Percentiles rank a stretch among this genome's conserved stretches.
Conservation (phyloP, 1,140 invertebrate genomes). For the Eulimnadia texana region DNA sequence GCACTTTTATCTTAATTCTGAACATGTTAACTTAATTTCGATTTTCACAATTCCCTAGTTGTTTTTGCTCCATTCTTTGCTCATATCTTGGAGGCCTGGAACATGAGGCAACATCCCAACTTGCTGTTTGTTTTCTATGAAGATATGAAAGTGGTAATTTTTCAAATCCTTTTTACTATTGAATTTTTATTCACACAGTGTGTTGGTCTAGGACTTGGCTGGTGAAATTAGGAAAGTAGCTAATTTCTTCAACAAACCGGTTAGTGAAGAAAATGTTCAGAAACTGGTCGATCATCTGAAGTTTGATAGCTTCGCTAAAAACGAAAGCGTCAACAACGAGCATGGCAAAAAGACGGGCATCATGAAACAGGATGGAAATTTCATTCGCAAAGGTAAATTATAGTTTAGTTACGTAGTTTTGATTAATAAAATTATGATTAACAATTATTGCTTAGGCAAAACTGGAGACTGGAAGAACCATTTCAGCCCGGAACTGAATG, state of each 20-base stretch:
- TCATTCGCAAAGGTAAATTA: slow-evolving; percentile 14
- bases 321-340: slow-evolving; percentile 53
- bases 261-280: slow-evolving; percentile 37
- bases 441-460: slow-evolving; percentile 1
- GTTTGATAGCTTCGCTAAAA: slow-evolving; percentile 47
- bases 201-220: slow-evolving; percentile 36
- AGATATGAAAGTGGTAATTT: slow-evolving; percentile 48
- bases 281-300: slow-evolving; percentile 28
- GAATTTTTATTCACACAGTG: background rate
- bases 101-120: slow-evolving; percentile 44
- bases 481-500: slow-evolving; percentile 19
- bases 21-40: background rate
- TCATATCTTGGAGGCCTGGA: slow-evolving; percentile 58
- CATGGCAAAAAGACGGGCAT: slow-evolving; percentile 16
- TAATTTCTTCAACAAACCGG: slow-evolving; percentile 48
- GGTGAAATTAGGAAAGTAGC: slow-evolving; percentile 48
- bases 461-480: slow-evolving; percentile 17
- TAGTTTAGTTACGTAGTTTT: background rate
- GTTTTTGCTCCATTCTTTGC: slow-evolving; percentile 48
- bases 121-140: slow-evolving; percentile 66
- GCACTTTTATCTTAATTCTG: background rate
- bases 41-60: slow-evolving; percentile 1
- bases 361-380: slow-evolving; percentile 6
- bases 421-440: background rate
- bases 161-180: no score